Base-by-base conservation (phyloP, 2,888 invertebrate genomes). In the Archips crataeganus region DNA sequence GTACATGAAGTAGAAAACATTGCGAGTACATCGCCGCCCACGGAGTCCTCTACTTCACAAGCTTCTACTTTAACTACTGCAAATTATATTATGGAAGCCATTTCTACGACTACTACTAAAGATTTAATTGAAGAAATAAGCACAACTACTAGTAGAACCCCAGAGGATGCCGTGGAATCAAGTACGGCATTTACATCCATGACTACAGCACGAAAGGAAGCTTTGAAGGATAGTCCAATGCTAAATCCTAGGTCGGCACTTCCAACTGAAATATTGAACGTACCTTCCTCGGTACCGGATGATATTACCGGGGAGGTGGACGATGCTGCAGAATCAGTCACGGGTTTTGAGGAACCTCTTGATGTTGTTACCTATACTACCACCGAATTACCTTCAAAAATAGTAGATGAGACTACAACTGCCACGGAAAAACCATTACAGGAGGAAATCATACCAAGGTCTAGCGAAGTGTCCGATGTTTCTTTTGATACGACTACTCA, bases 161-260 rank as follows among this genome's bases (percentile, higher is more conserved):
- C 86, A 62, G 86, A 86, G 71, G 81, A 77, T 75, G 73, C 77
- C 3, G 70, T 76, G 34, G 86, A 82, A 75, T 76, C 76, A 1
- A 76, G 80, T 23, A 77, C 78, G 3, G 84, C 84, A 42, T 70
- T 71, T 10, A 82, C 78, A 49, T 79, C 84, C 36, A 70, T 75
- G 2, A 85, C 83, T 42, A 85, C 84, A 11, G 80, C 82, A 66
- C 77, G 77, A 5, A 49, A 67, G 8, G 74, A 85, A 8, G 78
- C 61, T 49, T 63, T 81, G 2, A 90, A 88, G 80, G 89, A 89
- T 77, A 90, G 82, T 74, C 85, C 90, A 0, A 88, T 90, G 83
- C 78, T 91, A 8, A 92, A 93, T 77, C 82, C 93, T 54, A 85
- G 93, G 74, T 91, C 93, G 13, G 92, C 89, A 11, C 90, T 94